phyloP scores from a whole-genome alignment of 2,797 vertebrate species.

The Helicolenus hilgendorfi region DNA sequence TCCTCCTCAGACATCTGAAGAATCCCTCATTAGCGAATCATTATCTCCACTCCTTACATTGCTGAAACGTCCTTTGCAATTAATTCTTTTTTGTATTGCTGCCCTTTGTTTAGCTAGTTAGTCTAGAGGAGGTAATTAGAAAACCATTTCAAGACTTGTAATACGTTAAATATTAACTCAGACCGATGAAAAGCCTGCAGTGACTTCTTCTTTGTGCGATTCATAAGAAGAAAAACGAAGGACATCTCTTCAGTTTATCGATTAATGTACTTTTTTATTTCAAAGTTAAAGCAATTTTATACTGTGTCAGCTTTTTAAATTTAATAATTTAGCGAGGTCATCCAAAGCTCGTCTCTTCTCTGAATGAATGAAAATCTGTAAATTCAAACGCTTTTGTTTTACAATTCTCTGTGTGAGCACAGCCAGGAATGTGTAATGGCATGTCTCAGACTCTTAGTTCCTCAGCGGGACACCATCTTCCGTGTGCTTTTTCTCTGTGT shows the following conservation, averaged over 20 bases:
- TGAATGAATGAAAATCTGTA: conserved; percentile 23
- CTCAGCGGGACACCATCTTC: conserved; percentile 42
- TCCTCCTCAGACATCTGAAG: conserved; percentile 34
- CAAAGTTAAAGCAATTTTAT: conserved; percentile 6
- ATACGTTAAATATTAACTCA: neutral
- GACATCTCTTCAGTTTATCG: neutral
- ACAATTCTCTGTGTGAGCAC: conserved; percentile 18
- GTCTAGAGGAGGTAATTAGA: conserved; percentile 18
- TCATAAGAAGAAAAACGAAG: neutral
- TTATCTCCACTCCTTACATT: conserved; percentile 50
- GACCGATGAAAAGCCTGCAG: neutral
- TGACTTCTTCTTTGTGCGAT: neutral
- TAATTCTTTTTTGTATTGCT: conserved; percentile 2
- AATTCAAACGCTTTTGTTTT: conserved; percentile 33
- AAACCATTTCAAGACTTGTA: conserved; percentile 6
- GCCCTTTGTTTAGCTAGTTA: conserved; percentile 1
- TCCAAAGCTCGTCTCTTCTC: neutral
- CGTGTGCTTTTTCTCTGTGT: conserved; percentile 39
- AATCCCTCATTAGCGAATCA: conserved; percentile 38
- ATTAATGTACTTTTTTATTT: neutral
- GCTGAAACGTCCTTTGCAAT: conserved; percentile 18
- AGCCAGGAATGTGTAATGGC: conserved; percentile 38
- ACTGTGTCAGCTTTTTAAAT: neutral
- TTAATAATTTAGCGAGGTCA: conserved; percentile 19
- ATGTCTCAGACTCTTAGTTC: conserved; percentile 22